Conservation (phyloP, 2,797 vertebrate genomes). For the Coracias cyanogaster region DNA sequence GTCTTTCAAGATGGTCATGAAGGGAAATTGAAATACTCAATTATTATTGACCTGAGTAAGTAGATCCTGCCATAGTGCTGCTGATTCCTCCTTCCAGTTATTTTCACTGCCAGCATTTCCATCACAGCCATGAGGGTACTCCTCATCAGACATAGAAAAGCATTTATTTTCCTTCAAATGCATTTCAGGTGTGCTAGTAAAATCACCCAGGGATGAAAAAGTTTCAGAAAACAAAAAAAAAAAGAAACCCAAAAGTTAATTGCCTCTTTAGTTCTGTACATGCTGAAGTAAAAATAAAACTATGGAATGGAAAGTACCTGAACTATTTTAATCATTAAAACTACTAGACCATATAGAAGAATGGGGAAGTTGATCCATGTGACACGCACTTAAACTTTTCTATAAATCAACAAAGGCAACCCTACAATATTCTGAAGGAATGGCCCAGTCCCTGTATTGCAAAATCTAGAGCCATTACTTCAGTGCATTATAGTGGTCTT, state of each 20-base stretch:
- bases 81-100: neutral
- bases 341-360: conserved; percentile 61
- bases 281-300: conserved; percentile 58
- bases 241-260: neutral
- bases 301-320: conserved; percentile 62
- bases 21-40: neutral
- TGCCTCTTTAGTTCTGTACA: conserved; percentile 18
- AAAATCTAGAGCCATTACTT: neutral
- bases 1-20: neutral
- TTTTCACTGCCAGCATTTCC: neutral
- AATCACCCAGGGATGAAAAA: neutral
- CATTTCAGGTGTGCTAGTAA: neutral
- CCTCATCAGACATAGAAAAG: neutral
- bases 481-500: neutral
- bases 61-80: neutral
- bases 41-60: neutral
- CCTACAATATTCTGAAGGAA: neutral
- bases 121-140: neutral
- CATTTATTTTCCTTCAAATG: neutral
- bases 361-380: conserved; percentile 63
- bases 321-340: conserved; percentile 60
- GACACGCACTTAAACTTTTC: neutral
- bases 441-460: neutral
- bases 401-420: neutral
- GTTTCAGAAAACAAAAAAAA: neutral